Evolutionary conservation across 2,797 vertebrate genomes (phyloP).

Genomic region (Sebastes wilsoni): DNA sequence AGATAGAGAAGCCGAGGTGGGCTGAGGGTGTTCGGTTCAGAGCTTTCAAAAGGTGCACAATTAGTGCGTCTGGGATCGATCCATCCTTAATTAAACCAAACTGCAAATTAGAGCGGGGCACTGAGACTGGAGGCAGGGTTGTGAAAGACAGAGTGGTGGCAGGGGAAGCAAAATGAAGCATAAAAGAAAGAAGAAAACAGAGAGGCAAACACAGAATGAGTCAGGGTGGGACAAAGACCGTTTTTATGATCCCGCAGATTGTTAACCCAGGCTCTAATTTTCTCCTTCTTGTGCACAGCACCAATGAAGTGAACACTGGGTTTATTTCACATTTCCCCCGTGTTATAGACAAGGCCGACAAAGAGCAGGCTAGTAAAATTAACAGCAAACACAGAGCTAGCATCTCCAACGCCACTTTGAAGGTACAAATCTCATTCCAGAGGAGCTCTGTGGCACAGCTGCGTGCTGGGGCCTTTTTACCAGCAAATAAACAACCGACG

Average conservation of each 20-base stretch:
- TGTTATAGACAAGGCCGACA: conserved; percentile 41
- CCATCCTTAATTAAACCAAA: conserved; percentile 48
- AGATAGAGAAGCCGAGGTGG: background rate
- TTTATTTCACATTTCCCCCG: conserved; percentile 59
- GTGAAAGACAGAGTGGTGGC: conserved; percentile 21
- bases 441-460: conserved; percentile 65
- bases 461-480: conserved; percentile 46
- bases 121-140: background rate
- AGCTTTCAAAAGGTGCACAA: conserved; percentile 31
- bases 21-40: background rate
- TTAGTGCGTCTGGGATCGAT: conserved; percentile 40
- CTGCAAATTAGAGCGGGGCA: conserved; percentile 24
- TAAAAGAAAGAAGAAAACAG: conserved; percentile 26
- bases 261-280: conserved; percentile 63
- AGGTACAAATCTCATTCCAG: conserved; percentile 57
- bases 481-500: conserved; percentile 50
- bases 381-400: conserved; percentile 52
- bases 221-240: conserved; percentile 56
- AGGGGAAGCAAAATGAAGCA: conserved; percentile 7
- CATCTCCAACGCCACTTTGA: conserved; percentile 21
- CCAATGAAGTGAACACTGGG: conserved; percentile 41
- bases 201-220: background rate
- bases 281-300: conserved; percentile 46
- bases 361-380: conserved; percentile 69
- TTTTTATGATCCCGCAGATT: conserved; percentile 64